Percentiles rank a stretch among this genome's conserved stretches.
These are phyloP conservation scores for Brachionus sp. DNA, from an alignment of 1,140 invertebrate species.

Conservation along the genomic window DNA sequence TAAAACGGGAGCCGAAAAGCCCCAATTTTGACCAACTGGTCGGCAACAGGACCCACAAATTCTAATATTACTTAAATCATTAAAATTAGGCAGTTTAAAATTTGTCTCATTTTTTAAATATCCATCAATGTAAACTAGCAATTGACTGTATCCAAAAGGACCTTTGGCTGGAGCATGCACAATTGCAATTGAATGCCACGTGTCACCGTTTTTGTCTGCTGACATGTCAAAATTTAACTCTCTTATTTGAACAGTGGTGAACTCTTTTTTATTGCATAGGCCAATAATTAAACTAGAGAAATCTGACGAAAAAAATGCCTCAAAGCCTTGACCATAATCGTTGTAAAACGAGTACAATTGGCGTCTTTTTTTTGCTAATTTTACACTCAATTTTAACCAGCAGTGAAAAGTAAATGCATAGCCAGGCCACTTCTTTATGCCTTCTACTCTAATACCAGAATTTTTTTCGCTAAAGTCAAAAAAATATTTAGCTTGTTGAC, in stretches of 20 bases:
- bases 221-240: slow-evolving; percentile 57
- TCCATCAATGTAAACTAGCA: slow-evolving; percentile 67
- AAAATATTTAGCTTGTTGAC: slow-evolving; percentile 34
- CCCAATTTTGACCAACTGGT: neutral
- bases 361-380: slow-evolving; percentile 25
- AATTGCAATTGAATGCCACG: slow-evolving; percentile 64
- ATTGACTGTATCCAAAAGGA: slow-evolving; percentile 66
- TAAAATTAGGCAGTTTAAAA: slow-evolving; percentile 24
- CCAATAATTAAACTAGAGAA: slow-evolving; percentile 63
- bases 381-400: slow-evolving; percentile 9
- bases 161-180: slow-evolving; percentile 63
- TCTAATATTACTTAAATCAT: neutral
- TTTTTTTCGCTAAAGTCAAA: slow-evolving; percentile 21
- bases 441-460: neutral
- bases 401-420: slow-evolving; percentile 33
- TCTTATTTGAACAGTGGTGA: slow-evolving; percentile 61
- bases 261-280: slow-evolving; percentile 64
- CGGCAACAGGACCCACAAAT: slow-evolving; percentile 16
- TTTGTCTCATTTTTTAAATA: slow-evolving; percentile 55
- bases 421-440: slow-evolving; percentile 38
- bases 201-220: slow-evolving; percentile 59
- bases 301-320: slow-evolving; percentile 65
- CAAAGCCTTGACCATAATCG: slow-evolving; percentile 63
- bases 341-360: slow-evolving; percentile 57
- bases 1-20: neutral